Conservation (phyloP, 1,140 invertebrate species). For the Atopsyche davidsoni region DNA sequence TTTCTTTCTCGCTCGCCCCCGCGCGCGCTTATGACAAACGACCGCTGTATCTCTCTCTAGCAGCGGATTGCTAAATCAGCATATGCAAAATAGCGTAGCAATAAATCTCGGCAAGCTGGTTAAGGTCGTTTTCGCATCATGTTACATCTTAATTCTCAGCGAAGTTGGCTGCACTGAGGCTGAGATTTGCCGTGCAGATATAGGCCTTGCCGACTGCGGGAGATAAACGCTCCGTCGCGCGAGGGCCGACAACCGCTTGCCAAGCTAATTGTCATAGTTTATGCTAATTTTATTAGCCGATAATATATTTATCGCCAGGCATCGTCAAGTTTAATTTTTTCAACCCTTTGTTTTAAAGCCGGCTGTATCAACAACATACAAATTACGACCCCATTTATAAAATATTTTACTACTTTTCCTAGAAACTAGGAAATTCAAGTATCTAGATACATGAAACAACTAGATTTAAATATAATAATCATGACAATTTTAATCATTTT, state of each 20-base stretch:
- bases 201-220: slow-evolving; percentile 44
- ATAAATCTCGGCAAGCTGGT: slow-evolving; percentile 49
- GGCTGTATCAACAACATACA: no score
- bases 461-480: no score
- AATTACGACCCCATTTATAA: no score
- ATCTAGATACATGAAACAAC: no score
- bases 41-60: slow-evolving; percentile 17
- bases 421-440: no score
- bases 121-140: slow-evolving; percentile 51
- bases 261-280: slow-evolving; percentile 25
- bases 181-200: slow-evolving; percentile 25
- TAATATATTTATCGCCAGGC: no score
- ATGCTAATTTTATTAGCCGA: slow-evolving; percentile 23
- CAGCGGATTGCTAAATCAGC: slow-evolving; percentile 48
- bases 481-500: no score
- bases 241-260: slow-evolving; percentile 25
- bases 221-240: slow-evolving; percentile 37
- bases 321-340: no score
- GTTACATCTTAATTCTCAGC: slow-evolving; percentile 53
- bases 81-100: slow-evolving; percentile 53
- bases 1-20: slow-evolving; percentile 17
- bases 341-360: no score
- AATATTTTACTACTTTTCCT: no score
- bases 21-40: slow-evolving; percentile 13
- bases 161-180: slow-evolving; percentile 27